phyloP scores from a whole-genome alignment of 2,888 invertebrate genomes.

The Lymantria monacha region DNA sequence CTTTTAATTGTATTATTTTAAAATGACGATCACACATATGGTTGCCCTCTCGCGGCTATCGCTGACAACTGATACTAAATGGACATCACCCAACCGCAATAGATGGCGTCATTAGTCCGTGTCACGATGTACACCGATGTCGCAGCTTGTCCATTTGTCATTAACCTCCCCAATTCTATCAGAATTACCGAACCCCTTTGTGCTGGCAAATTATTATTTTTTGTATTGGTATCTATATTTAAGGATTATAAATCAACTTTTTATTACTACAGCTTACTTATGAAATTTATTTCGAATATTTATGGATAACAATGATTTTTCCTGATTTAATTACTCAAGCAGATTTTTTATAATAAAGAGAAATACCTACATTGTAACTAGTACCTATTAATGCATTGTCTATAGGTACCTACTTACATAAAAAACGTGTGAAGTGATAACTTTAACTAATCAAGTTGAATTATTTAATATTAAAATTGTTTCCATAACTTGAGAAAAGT shows the following conservation, averaged over 20 bases:
- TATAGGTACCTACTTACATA: too few relatives aligned
- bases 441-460: too few relatives aligned
- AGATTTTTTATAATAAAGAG: too few relatives aligned
- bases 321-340: too few relatives aligned
- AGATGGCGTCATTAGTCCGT: slow-evolving; percentile 75
- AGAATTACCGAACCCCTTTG: slow-evolving; percentile 31
- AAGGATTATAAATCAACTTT: slow-evolving; percentile 39
- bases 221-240: slow-evolving; percentile 43
- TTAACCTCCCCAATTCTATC: slow-evolving; percentile 40
- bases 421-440: too few relatives aligned
- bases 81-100: slow-evolving; percentile 60
- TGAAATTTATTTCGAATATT: slow-evolving; percentile 12
- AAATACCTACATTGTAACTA: too few relatives aligned
- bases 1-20: not conserved
- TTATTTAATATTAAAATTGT: too few relatives aligned
- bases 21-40: not conserved
- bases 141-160: slow-evolving; percentile 71
- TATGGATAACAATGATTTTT: too few relatives aligned
- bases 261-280: slow-evolving; percentile 13
- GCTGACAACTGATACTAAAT: slow-evolving; percentile 43
- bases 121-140: slow-evolving; percentile 59
- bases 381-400: too few relatives aligned
- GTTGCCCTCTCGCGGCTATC: slow-evolving; percentile 46
- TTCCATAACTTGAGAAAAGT: too few relatives aligned
- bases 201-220: slow-evolving; percentile 72